A percentile compares a stretch with the other conserved stretches of the same genome.
Evolutionary conservation across 2,113 vertebrate species (phyloP).

Genomic region (Bubo bubo): DNA sequence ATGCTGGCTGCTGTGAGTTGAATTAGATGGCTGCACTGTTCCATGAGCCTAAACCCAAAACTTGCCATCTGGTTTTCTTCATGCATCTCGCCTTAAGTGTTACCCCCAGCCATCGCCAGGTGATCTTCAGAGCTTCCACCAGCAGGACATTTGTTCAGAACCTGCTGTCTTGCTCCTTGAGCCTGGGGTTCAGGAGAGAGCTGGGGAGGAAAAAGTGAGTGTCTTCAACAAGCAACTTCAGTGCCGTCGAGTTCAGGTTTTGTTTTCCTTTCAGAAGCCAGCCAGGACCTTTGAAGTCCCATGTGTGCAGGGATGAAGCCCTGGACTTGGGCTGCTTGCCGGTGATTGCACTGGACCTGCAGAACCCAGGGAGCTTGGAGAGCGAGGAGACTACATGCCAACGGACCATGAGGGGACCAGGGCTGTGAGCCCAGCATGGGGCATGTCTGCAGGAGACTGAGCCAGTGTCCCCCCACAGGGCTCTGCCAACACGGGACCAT

Average conservation of each 20-base stretch:
- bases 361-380: rapidly evolving
- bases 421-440: rapidly evolving
- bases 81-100: not conserved
- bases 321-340: not conserved
- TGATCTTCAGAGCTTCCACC: not conserved
- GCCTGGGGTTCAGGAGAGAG: not conserved
- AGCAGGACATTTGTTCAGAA: rapidly evolving
- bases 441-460: not conserved
- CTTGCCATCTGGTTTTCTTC: not conserved
- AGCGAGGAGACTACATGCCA: rapidly evolving
- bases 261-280: not conserved
- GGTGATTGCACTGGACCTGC: not conserved
- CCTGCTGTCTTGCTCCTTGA: rapidly evolving
- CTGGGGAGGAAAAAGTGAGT: not conserved
- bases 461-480: rapidly evolving
- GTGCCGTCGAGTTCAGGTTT: not conserved
- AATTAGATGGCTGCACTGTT: not conserved
- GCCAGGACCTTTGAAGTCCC: not conserved
- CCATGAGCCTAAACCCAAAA: not conserved
- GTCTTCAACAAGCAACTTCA: not conserved
- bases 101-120: not conserved
- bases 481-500: not conserved
- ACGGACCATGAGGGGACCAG: rapidly evolving
- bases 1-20: not conserved
- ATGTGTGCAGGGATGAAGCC: rapidly evolving